These are phyloP conservation scores for Cydia splendana DNA, from an alignment of 1,140 invertebrate species.

Conservation along the genomic window DNA sequence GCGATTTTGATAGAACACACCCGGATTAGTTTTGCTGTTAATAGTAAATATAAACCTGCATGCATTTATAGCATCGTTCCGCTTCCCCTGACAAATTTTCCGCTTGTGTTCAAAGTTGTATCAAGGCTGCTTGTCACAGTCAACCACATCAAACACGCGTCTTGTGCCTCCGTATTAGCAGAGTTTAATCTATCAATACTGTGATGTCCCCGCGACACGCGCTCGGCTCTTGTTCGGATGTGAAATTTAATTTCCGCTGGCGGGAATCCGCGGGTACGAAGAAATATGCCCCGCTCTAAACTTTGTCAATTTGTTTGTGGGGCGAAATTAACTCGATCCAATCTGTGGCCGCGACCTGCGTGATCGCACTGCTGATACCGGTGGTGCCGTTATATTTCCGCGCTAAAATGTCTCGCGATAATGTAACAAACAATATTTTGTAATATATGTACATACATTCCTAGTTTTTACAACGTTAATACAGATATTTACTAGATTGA, in stretches of 20 bases:
- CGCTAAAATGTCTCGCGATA: slow-evolving; percentile 19
- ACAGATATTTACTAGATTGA: not conserved
- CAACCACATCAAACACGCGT: slow-evolving; percentile 26
- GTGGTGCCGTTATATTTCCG: slow-evolving; percentile 41
- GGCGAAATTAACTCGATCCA: slow-evolving; percentile 79
- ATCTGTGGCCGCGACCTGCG: slow-evolving; percentile 72
- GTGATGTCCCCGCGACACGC: slow-evolving; percentile 53
- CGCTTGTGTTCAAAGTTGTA: not conserved
- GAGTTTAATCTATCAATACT: slow-evolving; percentile 30
- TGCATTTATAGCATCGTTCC: slow-evolving; percentile 17
- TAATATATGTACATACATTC: not conserved
- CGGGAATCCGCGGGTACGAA: slow-evolving; percentile 69
- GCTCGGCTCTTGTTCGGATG: slow-evolving; percentile 75
- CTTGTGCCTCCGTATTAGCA: slow-evolving; percentile 20
- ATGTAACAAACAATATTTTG: not conserved
- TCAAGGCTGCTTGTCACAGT: slow-evolving; percentile 8
- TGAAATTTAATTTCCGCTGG: slow-evolving; percentile 79
- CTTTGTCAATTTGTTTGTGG: slow-evolving; percentile 80
- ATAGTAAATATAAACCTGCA: slow-evolving; percentile 24
- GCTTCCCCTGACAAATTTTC: slow-evolving; percentile 7
- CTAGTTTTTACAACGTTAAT: not conserved
- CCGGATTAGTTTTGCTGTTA: slow-evolving; percentile 69
- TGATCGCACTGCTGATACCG: slow-evolving; percentile 48
- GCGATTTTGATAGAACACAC: slow-evolving; percentile 73
- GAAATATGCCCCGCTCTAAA: slow-evolving; percentile 79